Evolutionary conservation across 2,797 vertebrate species (phyloP).

Genomic region (Sebastes ruberrimus): DNA sequence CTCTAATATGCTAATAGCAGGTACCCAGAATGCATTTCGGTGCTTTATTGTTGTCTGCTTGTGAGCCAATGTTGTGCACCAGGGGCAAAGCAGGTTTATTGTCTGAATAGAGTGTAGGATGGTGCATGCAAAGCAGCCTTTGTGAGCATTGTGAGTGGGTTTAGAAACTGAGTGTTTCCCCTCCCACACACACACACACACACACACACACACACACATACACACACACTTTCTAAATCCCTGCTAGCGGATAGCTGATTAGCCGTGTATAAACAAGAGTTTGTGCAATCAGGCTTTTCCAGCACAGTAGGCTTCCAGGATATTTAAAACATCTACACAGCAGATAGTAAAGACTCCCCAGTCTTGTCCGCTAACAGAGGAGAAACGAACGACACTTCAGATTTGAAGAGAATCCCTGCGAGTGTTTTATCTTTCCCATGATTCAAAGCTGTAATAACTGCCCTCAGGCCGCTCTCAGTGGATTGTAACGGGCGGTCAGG

Average conservation of each 20-base stretch:
- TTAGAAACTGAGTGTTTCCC: constrained; percentile 25
- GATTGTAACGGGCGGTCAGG: neutral
- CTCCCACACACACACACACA: constrained; percentile 24
- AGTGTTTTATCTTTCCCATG: neutral
- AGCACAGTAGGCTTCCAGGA: neutral
- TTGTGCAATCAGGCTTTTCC: constrained; percentile 34
- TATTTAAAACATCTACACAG: constrained; percentile 12
- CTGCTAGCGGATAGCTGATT: constrained; percentile 11
- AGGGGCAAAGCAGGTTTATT: neutral
- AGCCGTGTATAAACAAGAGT: constrained; percentile 17
- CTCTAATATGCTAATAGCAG: neutral
- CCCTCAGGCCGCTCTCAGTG: neutral
- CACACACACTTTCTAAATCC: constrained; percentile 16
- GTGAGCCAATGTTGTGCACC: constrained; percentile 17
- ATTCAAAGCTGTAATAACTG: neutral
- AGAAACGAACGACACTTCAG: neutral
- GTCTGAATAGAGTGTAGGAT: constrained; percentile 37
- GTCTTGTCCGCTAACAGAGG: neutral
- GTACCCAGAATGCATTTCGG: neutral
- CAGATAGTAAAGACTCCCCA: neutral
- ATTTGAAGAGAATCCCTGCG: neutral
- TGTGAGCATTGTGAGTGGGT: constrained; percentile 36
- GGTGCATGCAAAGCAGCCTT: constrained; percentile 44
- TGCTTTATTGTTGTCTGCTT: neutral
- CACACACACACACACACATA: neutral